Conservation (phyloP, 1,140 invertebrate species). For the Apis mellifera region Amel_HAv3.1 CM009942.2:4277501-4278000, state of each 20-base stretch:
- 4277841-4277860: neutral
- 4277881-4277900: neutral
- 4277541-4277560: constrained; percentile 21
- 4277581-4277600: neutral
- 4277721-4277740: neutral
- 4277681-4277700: neutral
- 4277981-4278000: neutral
- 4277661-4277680: constrained; percentile 23
- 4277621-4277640: constrained; percentile 34
- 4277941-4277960: neutral
- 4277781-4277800: too few relatives aligned
- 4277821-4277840: neutral
- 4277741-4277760: neutral
- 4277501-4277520: constrained; percentile 7
- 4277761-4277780: constrained; percentile 3
- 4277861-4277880: neutral
- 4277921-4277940: constrained; percentile 11
- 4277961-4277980: neutral
- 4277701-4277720: neutral
- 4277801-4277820: neutral
- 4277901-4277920: constrained; percentile 8
- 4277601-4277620: neutral
- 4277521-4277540: constrained; percentile 36
- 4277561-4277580: constrained; percentile 38
- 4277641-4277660: constrained; percentile 2